Base-by-base conservation (phyloP, 2,797 vertebrate genomes). In the Argyrosomus regius region DNA sequence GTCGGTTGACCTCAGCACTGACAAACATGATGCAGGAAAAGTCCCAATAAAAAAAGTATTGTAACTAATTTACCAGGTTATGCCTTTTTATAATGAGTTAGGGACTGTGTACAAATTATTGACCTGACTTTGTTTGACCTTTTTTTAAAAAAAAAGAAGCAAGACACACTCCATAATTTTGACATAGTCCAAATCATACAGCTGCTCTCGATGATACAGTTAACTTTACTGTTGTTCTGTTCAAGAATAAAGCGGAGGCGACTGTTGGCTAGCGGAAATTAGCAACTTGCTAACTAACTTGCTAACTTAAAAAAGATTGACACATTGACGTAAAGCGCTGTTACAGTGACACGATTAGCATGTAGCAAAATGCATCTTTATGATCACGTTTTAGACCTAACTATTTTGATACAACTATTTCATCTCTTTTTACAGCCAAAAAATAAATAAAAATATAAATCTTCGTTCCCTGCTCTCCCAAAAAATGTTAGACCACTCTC, bases 1-100 rank as follows among this genome's bases (percentile, higher is more conserved):
- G 78, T 86, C 86, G 85, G 71, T 83, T 84, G 89, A 86, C 69
- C 82, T 81, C 70, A 48, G 71, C 35, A 2, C 41, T 3, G 48
- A 57, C 22, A 31, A 74, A n/a, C 18, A 12, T 9, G 20, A 57
- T 13, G 10, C 58, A 46, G 11, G 18, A 5, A 50, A 53, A 60
- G 22, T 50, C 54, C 53, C 50, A 28, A 8, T 6, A 24, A 43
- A 5, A 54, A 59, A 10, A 20, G 14, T 11, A 12, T 18, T 2
- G 3, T 17, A 24, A 12, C 4, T 5, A 8, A 22, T 52, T 9
- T 22, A 52, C 31, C 28, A 31, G 31, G 31, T 31, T 31, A 8
- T 35, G 39, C 22, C 24, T 54, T 43, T 11, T 41, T 41, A 12
- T 14, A 14, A 16, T 2, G 1, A 74, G 20, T 60, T 45, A 52